A percentile compares a stretch with the other conserved stretches of the same genome.
phyloP scores from a whole-genome alignment of 2,888 invertebrate genomes.

The Melitaea athalia region DNA sequence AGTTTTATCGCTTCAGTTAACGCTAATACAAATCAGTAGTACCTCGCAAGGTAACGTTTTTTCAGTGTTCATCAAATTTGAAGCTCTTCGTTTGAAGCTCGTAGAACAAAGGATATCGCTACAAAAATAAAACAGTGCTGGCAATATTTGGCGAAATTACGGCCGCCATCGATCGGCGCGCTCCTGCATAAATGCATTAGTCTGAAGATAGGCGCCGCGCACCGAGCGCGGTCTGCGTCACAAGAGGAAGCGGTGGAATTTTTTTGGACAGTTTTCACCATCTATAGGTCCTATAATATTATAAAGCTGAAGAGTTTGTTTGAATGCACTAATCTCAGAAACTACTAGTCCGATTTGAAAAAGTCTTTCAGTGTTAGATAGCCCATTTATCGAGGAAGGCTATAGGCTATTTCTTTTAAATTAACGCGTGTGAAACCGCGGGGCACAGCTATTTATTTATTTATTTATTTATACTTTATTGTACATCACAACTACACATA shows the following conservation, averaged over 20 bases:
- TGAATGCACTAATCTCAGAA: no score
- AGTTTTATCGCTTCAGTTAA: neutral
- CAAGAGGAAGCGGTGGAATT: conserved; percentile 39
- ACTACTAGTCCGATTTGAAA: no score
- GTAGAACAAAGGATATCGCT: conserved; percentile 21
- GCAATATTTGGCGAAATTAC: conserved; percentile 59
- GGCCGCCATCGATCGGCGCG: conserved; percentile 69
- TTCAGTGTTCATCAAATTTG: conserved; percentile 4
- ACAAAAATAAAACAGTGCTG: conserved; percentile 27
- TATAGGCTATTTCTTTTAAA: no score
- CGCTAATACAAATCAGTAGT: neutral
- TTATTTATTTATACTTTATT: no score
- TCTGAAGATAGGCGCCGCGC: conserved; percentile 77
- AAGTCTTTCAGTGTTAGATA: no score
- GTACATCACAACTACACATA: no score
- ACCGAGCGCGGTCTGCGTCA: conserved; percentile 46
- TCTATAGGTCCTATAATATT: no score
- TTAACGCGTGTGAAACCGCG: no score
- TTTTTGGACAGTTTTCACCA: no score
- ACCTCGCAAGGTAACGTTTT: neutral
- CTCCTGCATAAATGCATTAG: conserved; percentile 82
- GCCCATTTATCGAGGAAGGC: no score
- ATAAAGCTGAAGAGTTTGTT: no score
- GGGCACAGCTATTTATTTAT: no score
- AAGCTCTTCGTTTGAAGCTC: conserved; percentile 30